Percentiles rank a stretch among this genome's conserved stretches.
phyloP scores from a whole-genome alignment of 1,140 invertebrate genomes.

The Lepidotrigona ventralis region DNA sequence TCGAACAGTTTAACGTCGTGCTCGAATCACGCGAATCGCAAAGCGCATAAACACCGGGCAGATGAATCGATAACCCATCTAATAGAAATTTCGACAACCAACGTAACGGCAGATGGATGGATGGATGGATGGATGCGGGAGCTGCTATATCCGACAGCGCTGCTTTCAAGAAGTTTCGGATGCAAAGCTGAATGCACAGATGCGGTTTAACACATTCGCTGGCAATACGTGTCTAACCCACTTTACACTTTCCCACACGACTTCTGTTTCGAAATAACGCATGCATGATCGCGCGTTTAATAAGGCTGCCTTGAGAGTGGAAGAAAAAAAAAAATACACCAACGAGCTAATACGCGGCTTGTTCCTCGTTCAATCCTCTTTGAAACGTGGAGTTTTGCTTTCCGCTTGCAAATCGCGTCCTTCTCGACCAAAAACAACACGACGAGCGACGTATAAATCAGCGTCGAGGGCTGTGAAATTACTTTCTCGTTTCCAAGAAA shows the following conservation, averaged over 20 bases:
- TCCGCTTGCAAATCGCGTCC: not conserved
- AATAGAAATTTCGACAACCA: slow-evolving; percentile 6
- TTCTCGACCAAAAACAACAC: no score
- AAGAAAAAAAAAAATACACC: not conserved
- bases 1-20: no score
- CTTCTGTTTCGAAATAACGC: not conserved
- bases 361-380: not conserved
- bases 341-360: not conserved
- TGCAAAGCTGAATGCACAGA: not conserved
- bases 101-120: not conserved
- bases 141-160: not conserved
- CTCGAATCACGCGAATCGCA: not conserved
- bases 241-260: slow-evolving; percentile 5
- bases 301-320: not conserved
- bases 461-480: not conserved
- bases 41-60: not conserved
- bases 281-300: slow-evolving; percentile 1
- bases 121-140: not conserved
- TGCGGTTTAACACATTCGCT: not conserved
- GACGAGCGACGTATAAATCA: not conserved
- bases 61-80: not conserved
- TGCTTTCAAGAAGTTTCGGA: slow-evolving; percentile 4
- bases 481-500: slow-evolving; percentile 2
- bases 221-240: slow-evolving; percentile 23
- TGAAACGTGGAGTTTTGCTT: not conserved